A percentile compares a stretch with the other conserved stretches of the same genome.
Conservation (phyloP, 2,888 invertebrate species). For the Thera britannica region DNA sequence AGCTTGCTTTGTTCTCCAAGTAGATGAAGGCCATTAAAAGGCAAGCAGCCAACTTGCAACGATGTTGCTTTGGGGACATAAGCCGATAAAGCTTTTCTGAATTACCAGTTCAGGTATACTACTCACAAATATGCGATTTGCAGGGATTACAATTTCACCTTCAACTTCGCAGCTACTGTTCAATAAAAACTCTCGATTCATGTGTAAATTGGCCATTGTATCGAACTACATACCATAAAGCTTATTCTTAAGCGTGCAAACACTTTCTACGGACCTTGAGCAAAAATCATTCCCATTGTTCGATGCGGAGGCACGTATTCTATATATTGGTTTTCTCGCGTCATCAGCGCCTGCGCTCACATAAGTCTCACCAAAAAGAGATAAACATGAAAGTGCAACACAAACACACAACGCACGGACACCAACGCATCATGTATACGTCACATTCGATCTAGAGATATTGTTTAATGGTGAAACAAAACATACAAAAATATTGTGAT, state of each 20-base stretch:
- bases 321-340: conserved; percentile 56
- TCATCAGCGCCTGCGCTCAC: conserved; percentile 48
- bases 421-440: too few relatives aligned
- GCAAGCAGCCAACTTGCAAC: conserved; percentile 16
- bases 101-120: not conserved
- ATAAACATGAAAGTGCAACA: not conserved
- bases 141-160: conserved; percentile 31
- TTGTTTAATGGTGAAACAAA: not conserved
- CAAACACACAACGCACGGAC: not conserved
- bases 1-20: conserved; percentile 7
- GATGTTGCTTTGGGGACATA: conserved; percentile 15
- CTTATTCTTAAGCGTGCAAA: conserved; percentile 51
- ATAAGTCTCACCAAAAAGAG: conserved; percentile 4
- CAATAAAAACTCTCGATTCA: conserved; percentile 48
- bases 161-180: conserved; percentile 20
- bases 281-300: conserved; percentile 64
- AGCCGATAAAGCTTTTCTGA: conserved; percentile 10
- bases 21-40: conserved; percentile 16
- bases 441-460: not conserved
- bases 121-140: conserved; percentile 30
- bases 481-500: not conserved
- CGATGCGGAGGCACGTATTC: conserved; percentile 52
- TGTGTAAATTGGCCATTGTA: conserved; percentile 59
- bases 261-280: conserved; percentile 63
- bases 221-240: conserved; percentile 53